phyloP scores from a whole-genome alignment of 2,797 vertebrate species.

The Platalea minor region DNA sequence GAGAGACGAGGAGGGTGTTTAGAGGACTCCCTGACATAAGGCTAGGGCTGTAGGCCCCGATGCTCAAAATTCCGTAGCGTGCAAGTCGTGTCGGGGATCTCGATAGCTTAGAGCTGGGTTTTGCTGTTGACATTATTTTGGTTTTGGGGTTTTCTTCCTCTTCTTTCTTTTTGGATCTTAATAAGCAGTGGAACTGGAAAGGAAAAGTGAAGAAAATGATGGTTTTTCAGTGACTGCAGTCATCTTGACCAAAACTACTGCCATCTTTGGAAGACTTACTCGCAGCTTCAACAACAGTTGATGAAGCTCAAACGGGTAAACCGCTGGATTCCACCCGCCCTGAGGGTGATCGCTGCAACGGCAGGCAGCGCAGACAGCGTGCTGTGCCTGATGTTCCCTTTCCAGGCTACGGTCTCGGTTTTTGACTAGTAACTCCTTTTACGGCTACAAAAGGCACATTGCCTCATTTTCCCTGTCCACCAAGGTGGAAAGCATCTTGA shows the following conservation, averaged over 20 bases:
- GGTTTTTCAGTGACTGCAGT: not conserved
- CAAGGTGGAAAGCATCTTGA: not conserved
- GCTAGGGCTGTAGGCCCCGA: not conserved
- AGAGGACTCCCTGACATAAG: not conserved
- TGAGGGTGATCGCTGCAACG: not conserved
- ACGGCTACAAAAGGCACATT: not conserved
- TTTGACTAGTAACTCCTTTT: not conserved
- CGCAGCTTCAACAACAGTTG: not conserved
- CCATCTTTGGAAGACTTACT: not conserved
- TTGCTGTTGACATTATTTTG: not conserved
- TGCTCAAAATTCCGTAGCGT: not conserved
- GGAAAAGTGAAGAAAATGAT: not conserved
- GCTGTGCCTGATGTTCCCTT: not conserved
- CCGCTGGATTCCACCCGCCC: not conserved
- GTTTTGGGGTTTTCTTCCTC: fast-evolving
- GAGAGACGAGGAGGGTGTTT: not conserved
- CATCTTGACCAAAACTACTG: not conserved
- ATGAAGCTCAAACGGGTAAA: not conserved
- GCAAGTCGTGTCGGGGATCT: not conserved
- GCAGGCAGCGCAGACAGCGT: not conserved
- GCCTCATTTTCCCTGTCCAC: not conserved
- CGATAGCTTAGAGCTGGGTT: not conserved
- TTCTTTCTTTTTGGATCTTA: not conserved
- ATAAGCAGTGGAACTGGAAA: not conserved
- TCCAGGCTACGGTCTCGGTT: not conserved